phyloP scores from a whole-genome alignment of 2,888 invertebrate genomes.

The Pheosia tremula region DNA sequence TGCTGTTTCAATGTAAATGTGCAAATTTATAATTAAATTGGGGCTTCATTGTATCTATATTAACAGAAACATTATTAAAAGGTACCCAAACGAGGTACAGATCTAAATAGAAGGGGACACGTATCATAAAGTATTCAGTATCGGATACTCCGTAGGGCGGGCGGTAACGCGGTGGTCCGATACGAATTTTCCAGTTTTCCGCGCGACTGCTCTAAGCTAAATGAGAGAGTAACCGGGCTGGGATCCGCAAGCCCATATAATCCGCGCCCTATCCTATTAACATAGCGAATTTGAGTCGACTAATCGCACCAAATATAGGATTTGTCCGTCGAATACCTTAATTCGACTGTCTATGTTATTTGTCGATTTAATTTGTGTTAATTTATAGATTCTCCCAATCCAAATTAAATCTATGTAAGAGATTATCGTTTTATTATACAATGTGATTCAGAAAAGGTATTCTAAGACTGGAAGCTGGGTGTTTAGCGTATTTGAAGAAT shows the following conservation, averaged over 20 bases:
- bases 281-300: conserved; percentile 52
- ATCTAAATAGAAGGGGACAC: neutral
- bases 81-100: neutral
- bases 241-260: conserved; percentile 41
- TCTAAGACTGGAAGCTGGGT: no score
- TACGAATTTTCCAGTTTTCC: conserved; percentile 56
- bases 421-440: no score
- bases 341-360: conserved; percentile 16
- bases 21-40: no score
- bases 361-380: no score
- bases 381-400: no score
- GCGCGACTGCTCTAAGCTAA: conserved; percentile 57
- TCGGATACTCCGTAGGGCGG: no score
- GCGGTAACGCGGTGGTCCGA: conserved; percentile 20
- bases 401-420: no score
- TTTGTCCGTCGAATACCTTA: conserved; percentile 45
- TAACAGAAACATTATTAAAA: no score
- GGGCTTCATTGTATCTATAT: no score
- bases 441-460: no score
- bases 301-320: conserved; percentile 50
- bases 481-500: no score
- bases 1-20: no score
- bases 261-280: conserved; percentile 45
- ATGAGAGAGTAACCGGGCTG: conserved; percentile 49
- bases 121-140: neutral